Base-by-base conservation (phyloP, 1,140 invertebrate genomes). In the Archivesica marissinica region DNA sequence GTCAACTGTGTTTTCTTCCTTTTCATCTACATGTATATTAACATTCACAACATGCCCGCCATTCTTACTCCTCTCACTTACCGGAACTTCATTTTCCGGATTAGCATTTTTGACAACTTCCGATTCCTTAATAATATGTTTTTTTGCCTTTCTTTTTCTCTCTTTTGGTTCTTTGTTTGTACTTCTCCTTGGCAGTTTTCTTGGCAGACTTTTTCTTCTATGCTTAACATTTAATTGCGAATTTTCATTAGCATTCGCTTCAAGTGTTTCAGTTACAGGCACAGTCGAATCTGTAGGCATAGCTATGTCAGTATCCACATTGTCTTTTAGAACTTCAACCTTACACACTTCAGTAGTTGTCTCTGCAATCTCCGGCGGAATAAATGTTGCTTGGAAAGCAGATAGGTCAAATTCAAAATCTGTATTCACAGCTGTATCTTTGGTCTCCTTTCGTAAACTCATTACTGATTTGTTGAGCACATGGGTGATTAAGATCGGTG, bases 131-230 rank as follows among this genome's bases (percentile, higher is more conserved):
- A 50, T 13, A 39, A n/a, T 15, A 38, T 20, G 1, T 74, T 83
- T 54, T 41, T 56, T 66, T 20, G 23, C 9, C 56, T 83, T 74
- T 25, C 59, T 52, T 50, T 20, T 64, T 20, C 23, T 84, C 39
- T 75, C 70, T 66, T 66, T 52, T 50, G 7, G 0, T 13, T 66
- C 28, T 56, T 85, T 47, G 23, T 41, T 47, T 28, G 15, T 23
- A 64, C 64, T 66, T 64, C 59, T 77, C 4, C 11, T 23, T 54
- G 70, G 47, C 33, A 77, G 23, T 70, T 85, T 85, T 41, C 82
- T 77, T 25, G 72, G 72, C 39, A 68, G 47, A 70, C 70, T 83
- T 64, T 83, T 83, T 33, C 80, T 72, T 35, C 80, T 74, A 64
- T 83, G 47, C 30, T 74, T 83, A 0, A 56, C 59, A 68, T n/a